phyloP scores from a whole-genome alignment of 2,113 vertebrate species.

The Mellivora capensis region DNA sequence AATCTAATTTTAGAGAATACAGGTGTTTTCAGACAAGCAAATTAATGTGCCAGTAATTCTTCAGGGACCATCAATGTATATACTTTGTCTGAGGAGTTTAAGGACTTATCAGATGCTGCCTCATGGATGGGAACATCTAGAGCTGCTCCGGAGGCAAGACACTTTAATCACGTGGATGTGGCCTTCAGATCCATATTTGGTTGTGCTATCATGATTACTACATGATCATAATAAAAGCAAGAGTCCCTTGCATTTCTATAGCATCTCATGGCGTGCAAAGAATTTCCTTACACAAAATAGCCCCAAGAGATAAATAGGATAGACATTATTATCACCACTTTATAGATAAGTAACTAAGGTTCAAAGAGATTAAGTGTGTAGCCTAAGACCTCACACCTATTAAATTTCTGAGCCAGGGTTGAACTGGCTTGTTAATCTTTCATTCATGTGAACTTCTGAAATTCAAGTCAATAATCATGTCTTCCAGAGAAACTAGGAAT shows the following conservation, averaged over 20 bases:
- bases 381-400: background rate
- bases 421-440: background rate
- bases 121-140: background rate
- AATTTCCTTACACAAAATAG: background rate
- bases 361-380: background rate
- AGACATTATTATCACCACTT: background rate
- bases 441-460: background rate
- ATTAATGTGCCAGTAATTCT: constrained; percentile 56
- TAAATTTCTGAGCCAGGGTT: background rate
- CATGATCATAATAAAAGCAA: background rate
- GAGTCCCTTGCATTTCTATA: background rate
- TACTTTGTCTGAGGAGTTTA: constrained; percentile 24
- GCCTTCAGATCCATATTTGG: background rate
- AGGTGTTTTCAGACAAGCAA: constrained; percentile 61
- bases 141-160: background rate
- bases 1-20: constrained; percentile 68
- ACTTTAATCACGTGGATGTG: background rate
- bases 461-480: background rate
- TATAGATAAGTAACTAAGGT: background rate
- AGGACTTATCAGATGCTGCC: background rate
- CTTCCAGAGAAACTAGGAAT: background rate
- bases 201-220: background rate
- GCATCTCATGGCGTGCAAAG: background rate
- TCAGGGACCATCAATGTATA: background rate
- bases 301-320: background rate